phyloP scores from a whole-genome alignment of 2,888 invertebrate genomes.

The Idaea biselata region DNA sequence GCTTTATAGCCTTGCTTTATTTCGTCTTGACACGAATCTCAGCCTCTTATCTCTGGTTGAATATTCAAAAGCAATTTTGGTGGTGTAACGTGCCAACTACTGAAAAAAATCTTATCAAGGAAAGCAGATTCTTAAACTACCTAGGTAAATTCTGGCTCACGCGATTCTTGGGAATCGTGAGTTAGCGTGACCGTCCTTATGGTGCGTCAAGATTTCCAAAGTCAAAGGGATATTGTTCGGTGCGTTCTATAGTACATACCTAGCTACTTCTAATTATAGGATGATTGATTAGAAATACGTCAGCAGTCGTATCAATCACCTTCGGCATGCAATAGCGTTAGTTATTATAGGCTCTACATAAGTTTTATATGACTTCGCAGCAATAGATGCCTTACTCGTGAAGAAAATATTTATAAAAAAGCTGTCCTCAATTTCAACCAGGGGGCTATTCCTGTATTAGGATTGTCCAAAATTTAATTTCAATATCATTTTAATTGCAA shows the following conservation, averaged over 20 bases:
- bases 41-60: constrained; percentile 53
- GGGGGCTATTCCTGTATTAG: too few relatives aligned
- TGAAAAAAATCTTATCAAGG: constrained; percentile 25
- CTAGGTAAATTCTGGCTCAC: constrained; percentile 22
- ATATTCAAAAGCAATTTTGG: constrained; percentile 37
- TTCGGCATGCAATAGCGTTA: not conserved
- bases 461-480: too few relatives aligned
- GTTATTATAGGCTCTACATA: not conserved
- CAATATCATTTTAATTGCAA: too few relatives aligned
- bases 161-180: constrained; percentile 25
- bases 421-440: too few relatives aligned
- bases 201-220: constrained; percentile 24
- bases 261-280: not conserved
- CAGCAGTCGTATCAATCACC: not conserved
- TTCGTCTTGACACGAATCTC: constrained; percentile 65
- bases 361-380: too few relatives aligned
- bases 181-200: constrained; percentile 26
- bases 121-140: constrained; percentile 8
- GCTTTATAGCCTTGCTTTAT: constrained; percentile 66
- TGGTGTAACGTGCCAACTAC: constrained; percentile 21
- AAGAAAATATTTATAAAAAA: too few relatives aligned
- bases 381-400: too few relatives aligned
- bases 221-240: constrained; percentile 22
- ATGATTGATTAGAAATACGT: not conserved
- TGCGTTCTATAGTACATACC: not conserved